phyloP scores from a whole-genome alignment of 2,797 vertebrate genomes.

The Danio tinwini region DNA sequence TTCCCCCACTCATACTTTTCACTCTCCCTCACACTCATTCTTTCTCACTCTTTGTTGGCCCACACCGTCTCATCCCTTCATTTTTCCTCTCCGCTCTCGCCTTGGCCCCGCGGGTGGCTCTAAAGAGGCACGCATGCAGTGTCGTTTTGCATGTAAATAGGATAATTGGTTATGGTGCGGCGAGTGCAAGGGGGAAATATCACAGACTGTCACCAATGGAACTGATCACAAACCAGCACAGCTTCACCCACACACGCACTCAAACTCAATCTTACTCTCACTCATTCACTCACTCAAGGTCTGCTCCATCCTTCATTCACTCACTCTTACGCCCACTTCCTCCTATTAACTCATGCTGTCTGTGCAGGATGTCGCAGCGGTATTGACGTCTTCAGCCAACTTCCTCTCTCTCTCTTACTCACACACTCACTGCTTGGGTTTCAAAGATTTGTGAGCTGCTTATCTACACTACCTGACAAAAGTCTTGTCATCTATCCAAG shows the following conservation, averaged over 20 bases:
- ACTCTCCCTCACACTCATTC: background rate
- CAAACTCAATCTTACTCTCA: slow-evolving; percentile 36
- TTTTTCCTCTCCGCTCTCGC: slow-evolving; percentile 45
- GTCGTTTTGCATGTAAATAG: slow-evolving; percentile 72
- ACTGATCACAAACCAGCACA: slow-evolving; percentile 32
- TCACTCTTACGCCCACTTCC: slow-evolving; percentile 27
- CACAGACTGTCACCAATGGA: slow-evolving; percentile 47
- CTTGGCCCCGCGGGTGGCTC: slow-evolving; percentile 35
- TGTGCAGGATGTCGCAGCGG: slow-evolving; percentile 36
- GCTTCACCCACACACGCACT: slow-evolving; percentile 43
- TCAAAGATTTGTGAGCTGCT: background rate
- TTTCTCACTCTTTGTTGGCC: slow-evolving; percentile 46
- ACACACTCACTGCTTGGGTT: background rate
- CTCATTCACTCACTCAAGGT: slow-evolving; percentile 36
- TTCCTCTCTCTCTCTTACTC: background rate
- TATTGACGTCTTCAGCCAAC: slow-evolving; percentile 33
- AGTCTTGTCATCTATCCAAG: too few relatives aligned
- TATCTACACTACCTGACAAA: too few relatives aligned
- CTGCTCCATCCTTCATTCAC: slow-evolving; percentile 28
- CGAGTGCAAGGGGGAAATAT: slow-evolving; percentile 55
- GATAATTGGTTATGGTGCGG: slow-evolving; percentile 70
- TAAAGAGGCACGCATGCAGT: slow-evolving; percentile 62
- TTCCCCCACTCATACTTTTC: slow-evolving; percentile 22
- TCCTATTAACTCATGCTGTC: slow-evolving; percentile 43
- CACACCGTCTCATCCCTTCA: slow-evolving; percentile 42